Evolutionary conservation across 2,888 invertebrate species (phyloP), one percentile per base, ranked within the genome.

Genomic region (Caenorhabditis virilis): DNA sequence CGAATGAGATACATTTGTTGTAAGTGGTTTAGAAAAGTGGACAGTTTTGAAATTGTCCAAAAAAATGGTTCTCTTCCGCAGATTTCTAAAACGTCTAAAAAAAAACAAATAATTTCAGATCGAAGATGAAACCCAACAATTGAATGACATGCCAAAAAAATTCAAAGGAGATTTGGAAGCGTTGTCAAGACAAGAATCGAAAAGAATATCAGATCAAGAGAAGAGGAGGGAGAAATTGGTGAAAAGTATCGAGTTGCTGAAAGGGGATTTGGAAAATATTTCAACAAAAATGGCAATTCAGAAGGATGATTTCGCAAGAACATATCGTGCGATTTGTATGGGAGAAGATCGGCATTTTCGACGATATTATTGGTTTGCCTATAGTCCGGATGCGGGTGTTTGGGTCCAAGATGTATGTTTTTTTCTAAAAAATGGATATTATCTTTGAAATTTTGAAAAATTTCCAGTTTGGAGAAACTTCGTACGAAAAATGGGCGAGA

Each of bases 321-420:
- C 51, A 27, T 61, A 43, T 48, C 61, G 62, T 2, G 47, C 45
- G 1, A 26, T 45, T 5, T 54, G 57, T 11, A 57, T 77, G 35
- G 77, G 77, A 39, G 23, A 47, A 30, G 77, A 77, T 51, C 68
- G 77, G 5, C 67, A 72, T 30, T 54, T 70, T 35, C 52, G 74
- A 4, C 59, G 61, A 11, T 70, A 70, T 51, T 77, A 68, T 50
- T 74, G 64, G 72, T 68, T 73, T 30, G 69, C 68, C 9, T 53
- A 65, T 16, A 61, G 65, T 15, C 25, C 57, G 1, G 69, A 72
- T 46, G 54, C 63, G 0, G 76, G 73, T 11, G 45, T 76, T 9
- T 76, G 73, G 67, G 49, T 76, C 15, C 75, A 76, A 39, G 72
- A 76, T 65, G 74, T 75, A 26, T 30, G 65, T 48, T 33, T 35